phyloP scores from a whole-genome alignment of 2,113 vertebrate species.

The Verasper variegatus region DNA sequence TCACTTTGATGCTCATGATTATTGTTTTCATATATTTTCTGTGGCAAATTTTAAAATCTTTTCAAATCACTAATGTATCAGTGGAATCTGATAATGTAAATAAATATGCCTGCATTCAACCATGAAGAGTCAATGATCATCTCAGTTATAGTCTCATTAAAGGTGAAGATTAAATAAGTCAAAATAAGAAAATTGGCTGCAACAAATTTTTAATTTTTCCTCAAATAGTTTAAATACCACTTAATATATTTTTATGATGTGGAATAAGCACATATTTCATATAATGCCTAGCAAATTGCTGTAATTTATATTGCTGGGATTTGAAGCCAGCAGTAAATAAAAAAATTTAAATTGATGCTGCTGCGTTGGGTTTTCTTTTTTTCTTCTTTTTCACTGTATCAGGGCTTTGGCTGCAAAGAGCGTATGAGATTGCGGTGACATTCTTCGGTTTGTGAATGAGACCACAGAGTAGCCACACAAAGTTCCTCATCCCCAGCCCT shows the following conservation, averaged over 20 bases:
- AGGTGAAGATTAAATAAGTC: background rate
- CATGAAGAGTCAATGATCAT: conserved; percentile 1
- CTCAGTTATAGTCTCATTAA: background rate
- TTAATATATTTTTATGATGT: conserved; percentile 47
- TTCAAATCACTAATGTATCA: no score
- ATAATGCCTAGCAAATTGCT: conserved; percentile 58
- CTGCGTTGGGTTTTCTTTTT: conserved; percentile 42
- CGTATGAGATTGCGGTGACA: conserved; percentile 74
- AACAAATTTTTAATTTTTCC: conserved; percentile 7
- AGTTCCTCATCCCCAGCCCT: conserved; percentile 69
- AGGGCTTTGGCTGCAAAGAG: conserved; percentile 68
- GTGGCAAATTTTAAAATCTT: background rate
- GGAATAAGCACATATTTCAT: conserved; percentile 45
- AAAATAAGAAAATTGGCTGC: background rate
- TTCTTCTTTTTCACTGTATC: conserved; percentile 55
- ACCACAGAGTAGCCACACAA: conserved; percentile 76
- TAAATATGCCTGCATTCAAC: background rate
- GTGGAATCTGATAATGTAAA: background rate
- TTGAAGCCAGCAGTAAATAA: conserved; percentile 67
- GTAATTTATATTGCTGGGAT: conserved; percentile 65
- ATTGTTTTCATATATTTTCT: no score
- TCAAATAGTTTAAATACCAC: conserved; percentile 9
- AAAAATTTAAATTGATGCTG: conserved; percentile 71
- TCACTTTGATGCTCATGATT: background rate
- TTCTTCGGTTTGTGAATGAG: conserved; percentile 79